These are phyloP conservation scores for Mola mola DNA, from an alignment of 2,113 vertebrate species.

Conservation along the genomic window DNA sequence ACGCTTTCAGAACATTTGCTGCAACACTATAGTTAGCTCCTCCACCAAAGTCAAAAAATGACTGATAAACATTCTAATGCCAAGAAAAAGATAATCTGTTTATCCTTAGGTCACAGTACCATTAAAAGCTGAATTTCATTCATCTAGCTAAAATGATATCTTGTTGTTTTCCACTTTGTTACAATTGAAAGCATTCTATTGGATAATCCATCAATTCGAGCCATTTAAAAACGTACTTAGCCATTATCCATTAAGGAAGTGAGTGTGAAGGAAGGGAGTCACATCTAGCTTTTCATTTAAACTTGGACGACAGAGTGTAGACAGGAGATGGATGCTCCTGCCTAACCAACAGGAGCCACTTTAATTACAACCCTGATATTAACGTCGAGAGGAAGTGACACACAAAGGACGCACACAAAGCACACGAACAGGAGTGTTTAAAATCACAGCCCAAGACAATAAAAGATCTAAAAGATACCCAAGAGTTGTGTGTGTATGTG, in stretches of 20 bases:
- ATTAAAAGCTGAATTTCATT: slow-evolving; percentile 10
- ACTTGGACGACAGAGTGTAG: slow-evolving; percentile 51
- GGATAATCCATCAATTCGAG: slow-evolving; percentile 62
- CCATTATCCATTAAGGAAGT: slow-evolving; percentile 69
- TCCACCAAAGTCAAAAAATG: too few relatives aligned
- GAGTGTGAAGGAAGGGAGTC: slow-evolving; percentile 61
- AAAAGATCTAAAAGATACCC: slow-evolving; percentile 18
- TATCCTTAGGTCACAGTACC: too few relatives aligned
- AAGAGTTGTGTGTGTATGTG: not conserved
- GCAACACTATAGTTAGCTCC: too few relatives aligned
- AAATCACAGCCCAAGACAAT: slow-evolving; percentile 32
- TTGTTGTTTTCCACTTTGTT: slow-evolving; percentile 17
- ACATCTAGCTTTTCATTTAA: slow-evolving; percentile 71
- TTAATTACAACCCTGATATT: slow-evolving; percentile 76
- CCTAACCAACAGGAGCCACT: slow-evolving; percentile 66
- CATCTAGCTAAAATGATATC: slow-evolving; percentile 2
- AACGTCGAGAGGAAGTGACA: slow-evolving; percentile 52
- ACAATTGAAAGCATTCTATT: slow-evolving; percentile 26
- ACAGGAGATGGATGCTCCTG: slow-evolving; percentile 76
- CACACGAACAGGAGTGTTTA: slow-evolving; percentile 8
- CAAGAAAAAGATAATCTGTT: too few relatives aligned
- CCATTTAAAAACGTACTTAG: slow-evolving; percentile 45
- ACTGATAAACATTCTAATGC: too few relatives aligned
- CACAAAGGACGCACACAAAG: slow-evolving; percentile 15
- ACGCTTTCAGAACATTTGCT: too few relatives aligned